Conservation (phyloP, 2,888 invertebrate genomes). For the Crepidodera aurea region DNA sequence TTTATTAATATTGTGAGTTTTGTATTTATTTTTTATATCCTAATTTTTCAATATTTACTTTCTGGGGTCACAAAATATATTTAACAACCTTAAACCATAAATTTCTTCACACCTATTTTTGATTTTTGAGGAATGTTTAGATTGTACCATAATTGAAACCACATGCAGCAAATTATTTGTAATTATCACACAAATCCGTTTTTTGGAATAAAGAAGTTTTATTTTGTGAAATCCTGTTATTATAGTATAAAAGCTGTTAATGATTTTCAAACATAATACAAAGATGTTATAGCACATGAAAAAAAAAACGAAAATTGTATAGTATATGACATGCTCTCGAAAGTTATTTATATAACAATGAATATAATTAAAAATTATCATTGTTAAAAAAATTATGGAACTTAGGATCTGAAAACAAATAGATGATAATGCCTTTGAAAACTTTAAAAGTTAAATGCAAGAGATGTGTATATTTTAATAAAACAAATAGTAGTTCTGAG, state of each 20-base stretch:
- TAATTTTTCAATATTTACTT: slow-evolving; percentile 24
- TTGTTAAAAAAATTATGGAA: slow-evolving; percentile 36
- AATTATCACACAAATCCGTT: neutral
- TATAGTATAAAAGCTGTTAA: neutral
- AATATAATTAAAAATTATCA: slow-evolving; percentile 35
- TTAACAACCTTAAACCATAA: slow-evolving; percentile 9
- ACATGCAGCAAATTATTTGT: too few relatives aligned
- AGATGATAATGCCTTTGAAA: slow-evolving; percentile 34
- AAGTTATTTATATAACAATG: slow-evolving; percentile 36
- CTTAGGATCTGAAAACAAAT: slow-evolving; percentile 35
- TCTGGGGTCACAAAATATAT: slow-evolving; percentile 25
- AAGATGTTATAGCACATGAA: slow-evolving; percentile 9
- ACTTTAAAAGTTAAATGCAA: slow-evolving; percentile 34
- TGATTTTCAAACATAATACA: slow-evolving; percentile 11
- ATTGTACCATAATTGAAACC: neutral
- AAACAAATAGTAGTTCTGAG: slow-evolving; percentile 20
- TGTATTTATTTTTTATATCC: slow-evolving; percentile 35
- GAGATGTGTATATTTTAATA: slow-evolving; percentile 38
- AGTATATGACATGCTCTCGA: slow-evolving; percentile 31
- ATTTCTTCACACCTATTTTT: too few relatives aligned
- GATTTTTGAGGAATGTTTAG: neutral
- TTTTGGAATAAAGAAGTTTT: neutral
- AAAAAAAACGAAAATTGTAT: slow-evolving; percentile 23
- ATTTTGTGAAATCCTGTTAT: slow-evolving; percentile 4
- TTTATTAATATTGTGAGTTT: slow-evolving; percentile 25